Evolutionary conservation across 2,113 vertebrate genomes (phyloP), one percentile per base, ranked within the genome.

Genomic region (Calcarius ornatus): DNA sequence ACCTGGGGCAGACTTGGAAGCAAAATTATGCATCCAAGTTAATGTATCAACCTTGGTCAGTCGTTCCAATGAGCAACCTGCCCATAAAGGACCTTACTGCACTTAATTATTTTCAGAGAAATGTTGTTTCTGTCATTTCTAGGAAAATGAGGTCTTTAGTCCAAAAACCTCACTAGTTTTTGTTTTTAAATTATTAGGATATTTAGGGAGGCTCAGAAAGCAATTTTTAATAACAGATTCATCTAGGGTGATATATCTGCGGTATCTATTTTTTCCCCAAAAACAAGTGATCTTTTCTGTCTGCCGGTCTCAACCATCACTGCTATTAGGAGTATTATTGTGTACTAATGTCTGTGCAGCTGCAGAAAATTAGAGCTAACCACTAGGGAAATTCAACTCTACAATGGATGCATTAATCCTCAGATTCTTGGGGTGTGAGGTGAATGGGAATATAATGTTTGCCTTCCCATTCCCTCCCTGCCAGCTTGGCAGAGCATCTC

Each of bases 281-380:
- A 92, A 66, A 31, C 76, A 77, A 93, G 80, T 35, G 81, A 90
- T 94, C 72, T 75, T 87, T 96, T 92, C 95, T 71, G 73, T 96
- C 81, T 66, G 72, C 68, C 21, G 48, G 64, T 82, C 77, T 96
- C 79, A 96, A 72, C 48, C 83, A 91, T 90, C 79, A 57, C 64
- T 93, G 63, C n/a, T 90, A 85, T 94, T 96, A 96, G 35, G 73
- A 82, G 54, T 60, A 86, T 97, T 96, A 96, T 96, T 94, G 69
- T 92, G 38, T 50, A 86, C 72, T 96, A 96, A 96, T 86, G 69
- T 53, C 94, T 93, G 50, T 91, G 91, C 93, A 97, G 96, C 95
- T 96, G 94, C 94, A 96, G 92, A 96, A 95, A 96, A 97, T 96
- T 95, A 95, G 79, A 95, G 78, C 64, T 96, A 96, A 86, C 90